phyloP scores from a whole-genome alignment of 2,113 vertebrate genomes.

The Theristicus caerulescens region DNA sequence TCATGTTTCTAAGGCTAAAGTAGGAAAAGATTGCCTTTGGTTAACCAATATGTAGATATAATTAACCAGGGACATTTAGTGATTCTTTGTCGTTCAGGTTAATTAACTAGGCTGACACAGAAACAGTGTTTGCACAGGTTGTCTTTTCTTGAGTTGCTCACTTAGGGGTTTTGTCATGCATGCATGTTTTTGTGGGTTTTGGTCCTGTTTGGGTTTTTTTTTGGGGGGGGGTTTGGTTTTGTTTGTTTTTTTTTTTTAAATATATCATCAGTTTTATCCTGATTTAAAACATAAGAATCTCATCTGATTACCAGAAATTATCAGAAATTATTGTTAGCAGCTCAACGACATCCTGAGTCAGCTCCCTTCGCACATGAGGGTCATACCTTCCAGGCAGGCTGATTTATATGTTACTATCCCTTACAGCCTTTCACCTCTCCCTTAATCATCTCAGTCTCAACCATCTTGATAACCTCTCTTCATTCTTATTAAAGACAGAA shows the following conservation, averaged over 20 bases:
- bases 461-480: neutral
- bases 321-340: neutral
- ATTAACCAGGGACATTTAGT: neutral
- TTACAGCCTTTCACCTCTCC: neutral
- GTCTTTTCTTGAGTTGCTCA: neutral
- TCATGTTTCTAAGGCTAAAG: neutral
- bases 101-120: neutral
- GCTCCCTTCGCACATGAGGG: neutral
- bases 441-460: neutral
- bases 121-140: neutral
- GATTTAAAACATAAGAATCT: neutral
- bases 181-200: neutral
- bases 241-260: neutral
- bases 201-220: neutral
- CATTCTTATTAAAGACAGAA: neutral
- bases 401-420: neutral
- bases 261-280: neutral
- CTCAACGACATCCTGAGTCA: neutral
- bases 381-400: neutral
- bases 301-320: neutral
- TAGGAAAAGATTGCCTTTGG: neutral
- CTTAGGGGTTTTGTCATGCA: accelerated
- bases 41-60: neutral
- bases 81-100: neutral
- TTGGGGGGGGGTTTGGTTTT: neutral